Evolutionary conservation across 2,113 vertebrate species (phyloP).

Genomic region (Alethe castanea): DNA sequence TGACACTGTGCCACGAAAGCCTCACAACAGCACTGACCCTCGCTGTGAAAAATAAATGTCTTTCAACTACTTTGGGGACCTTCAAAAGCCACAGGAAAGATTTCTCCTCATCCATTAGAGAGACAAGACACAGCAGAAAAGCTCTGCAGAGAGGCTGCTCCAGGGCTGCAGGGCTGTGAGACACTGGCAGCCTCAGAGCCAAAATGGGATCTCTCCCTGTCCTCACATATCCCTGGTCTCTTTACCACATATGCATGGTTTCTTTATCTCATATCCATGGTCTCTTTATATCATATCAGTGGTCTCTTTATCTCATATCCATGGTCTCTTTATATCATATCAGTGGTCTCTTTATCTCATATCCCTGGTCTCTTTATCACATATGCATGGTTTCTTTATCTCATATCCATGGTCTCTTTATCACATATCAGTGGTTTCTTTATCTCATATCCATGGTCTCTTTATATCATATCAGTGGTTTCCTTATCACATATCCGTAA

Average conservation of each 20-base stretch:
- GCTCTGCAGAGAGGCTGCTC: background rate
- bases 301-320: too few relatives aligned
- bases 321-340: too few relatives aligned
- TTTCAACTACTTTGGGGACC: background rate
- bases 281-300: too few relatives aligned
- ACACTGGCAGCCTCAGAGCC: background rate
- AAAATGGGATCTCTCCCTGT: rapidly evolving
- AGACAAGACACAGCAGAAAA: rapidly evolving
- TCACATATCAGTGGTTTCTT: too few relatives aligned
- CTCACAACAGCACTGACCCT: background rate
- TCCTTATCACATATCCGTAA: too few relatives aligned
- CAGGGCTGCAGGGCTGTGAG: rapidly evolving
- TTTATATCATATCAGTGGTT: too few relatives aligned
- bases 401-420: too few relatives aligned
- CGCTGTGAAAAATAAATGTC: background rate
- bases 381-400: too few relatives aligned
- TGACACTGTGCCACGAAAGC: background rate
- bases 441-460: too few relatives aligned
- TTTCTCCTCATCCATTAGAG: background rate
- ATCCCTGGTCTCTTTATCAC: too few relatives aligned
- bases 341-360: too few relatives aligned
- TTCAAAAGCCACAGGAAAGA: background rate
- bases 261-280: too few relatives aligned
- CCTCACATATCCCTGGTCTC: background rate
- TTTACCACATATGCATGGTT: background rate